Conservation (phyloP, 1,140 invertebrate genomes). For the Propsilocerus akamusi region DNA sequence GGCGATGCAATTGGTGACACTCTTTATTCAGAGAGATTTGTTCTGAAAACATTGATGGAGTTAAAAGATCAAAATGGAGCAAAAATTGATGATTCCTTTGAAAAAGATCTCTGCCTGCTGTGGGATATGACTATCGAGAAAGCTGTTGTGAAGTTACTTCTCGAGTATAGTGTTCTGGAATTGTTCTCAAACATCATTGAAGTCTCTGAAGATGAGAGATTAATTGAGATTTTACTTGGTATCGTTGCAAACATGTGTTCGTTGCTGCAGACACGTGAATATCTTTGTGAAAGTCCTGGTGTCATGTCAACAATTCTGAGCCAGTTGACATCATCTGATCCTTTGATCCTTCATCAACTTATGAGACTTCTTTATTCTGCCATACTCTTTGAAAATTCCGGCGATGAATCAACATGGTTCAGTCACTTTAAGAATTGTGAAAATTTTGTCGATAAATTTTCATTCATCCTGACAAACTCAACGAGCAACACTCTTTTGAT, state of each 20-base stretch:
- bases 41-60: constrained; percentile 41
- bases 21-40: constrained; percentile 52
- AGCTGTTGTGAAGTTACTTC: constrained; percentile 45
- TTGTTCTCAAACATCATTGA: constrained; percentile 28
- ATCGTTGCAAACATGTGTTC: constrained; percentile 54
- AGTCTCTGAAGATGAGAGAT: constrained; percentile 28
- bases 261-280: constrained; percentile 25
- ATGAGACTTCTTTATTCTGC: constrained; percentile 38
- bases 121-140: constrained; percentile 62
- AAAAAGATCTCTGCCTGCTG: constrained; percentile 47
- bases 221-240: constrained; percentile 52
- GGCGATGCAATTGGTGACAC: constrained; percentile 58
- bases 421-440: constrained; percentile 26
- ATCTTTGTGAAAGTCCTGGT: constrained; percentile 22
- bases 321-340: constrained; percentile 35
- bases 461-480: constrained; percentile 46
- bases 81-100: constrained; percentile 30
- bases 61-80: constrained; percentile 25
- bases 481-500: constrained; percentile 36
- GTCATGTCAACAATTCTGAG: constrained; percentile 30
- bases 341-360: constrained; percentile 41
- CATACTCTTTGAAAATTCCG: constrained; percentile 28
- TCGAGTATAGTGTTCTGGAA: constrained; percentile 40
- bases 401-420: constrained; percentile 27
- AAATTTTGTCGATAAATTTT: constrained; percentile 30